phyloP scores from a whole-genome alignment of 64 coral and sea anemone genomes.

The Montipora sp. region DNA sequence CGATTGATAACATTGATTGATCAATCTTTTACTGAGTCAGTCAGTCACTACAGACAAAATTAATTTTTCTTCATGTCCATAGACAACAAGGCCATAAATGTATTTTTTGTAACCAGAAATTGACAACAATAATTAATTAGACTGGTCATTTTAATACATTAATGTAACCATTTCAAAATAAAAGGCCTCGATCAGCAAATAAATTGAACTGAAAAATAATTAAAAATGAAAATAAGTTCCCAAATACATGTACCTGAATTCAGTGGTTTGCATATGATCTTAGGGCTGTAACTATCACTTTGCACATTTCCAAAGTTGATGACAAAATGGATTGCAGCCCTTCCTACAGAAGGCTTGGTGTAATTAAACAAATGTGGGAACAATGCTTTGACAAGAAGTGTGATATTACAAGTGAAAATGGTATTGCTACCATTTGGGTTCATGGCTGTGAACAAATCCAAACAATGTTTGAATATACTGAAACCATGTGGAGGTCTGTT shows the following conservation, averaged over 20 bases:
- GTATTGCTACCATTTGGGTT: not conserved
- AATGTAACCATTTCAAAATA: no score
- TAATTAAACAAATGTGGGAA: conserved; percentile 8
- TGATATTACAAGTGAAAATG: not conserved
- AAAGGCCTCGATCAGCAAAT: no score
- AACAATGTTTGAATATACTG: not conserved
- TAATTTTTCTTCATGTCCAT: no score
- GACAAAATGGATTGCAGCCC: not conserved
- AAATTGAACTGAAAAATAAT: no score
- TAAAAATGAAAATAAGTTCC: no score
- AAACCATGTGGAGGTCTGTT: not conserved
- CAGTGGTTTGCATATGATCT: not conserved
- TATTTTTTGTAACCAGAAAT: no score
- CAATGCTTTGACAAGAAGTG: conserved; percentile 8
- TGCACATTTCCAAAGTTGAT: not conserved
- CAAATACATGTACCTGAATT: not conserved
- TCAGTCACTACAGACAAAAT: no score
- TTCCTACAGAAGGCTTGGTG: not conserved
- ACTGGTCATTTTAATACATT: no score
- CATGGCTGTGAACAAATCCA: not conserved
- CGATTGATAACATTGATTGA: no score
- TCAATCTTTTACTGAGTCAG: no score
- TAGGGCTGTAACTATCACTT: not conserved
- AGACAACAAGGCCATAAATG: no score
- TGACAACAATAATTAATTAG: no score